Evolutionary conservation across 2,113 vertebrate genomes (phyloP).

Genomic region (Vanacampus margaritifer): DNA sequence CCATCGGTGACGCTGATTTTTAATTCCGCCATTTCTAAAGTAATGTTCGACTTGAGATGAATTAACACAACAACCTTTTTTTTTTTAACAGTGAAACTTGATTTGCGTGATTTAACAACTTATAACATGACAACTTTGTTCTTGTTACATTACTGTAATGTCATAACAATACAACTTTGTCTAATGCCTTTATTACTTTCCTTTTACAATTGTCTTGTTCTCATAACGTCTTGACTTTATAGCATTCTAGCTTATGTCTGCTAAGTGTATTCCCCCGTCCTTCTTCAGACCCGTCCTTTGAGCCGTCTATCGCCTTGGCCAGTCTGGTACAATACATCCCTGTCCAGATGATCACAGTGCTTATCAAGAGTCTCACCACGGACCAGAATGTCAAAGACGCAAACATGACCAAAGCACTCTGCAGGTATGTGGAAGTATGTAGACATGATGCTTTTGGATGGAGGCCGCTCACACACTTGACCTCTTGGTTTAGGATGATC

Average conservation of each 20-base stretch:
- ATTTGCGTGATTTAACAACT: no score
- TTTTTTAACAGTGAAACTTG: no score
- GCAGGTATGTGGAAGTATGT: conserved; percentile 74
- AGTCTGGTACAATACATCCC: conserved; percentile 98
- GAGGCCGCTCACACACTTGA: background rate
- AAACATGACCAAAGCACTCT: conserved; percentile 94
- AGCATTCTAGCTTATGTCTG: background rate
- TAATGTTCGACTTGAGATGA: no score
- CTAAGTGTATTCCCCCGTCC: no score
- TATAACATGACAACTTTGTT: no score
- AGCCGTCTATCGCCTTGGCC: conserved; percentile 93
- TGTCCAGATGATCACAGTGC: conserved; percentile 94
- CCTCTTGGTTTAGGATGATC: conserved; percentile 84
- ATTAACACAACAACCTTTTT: no score
- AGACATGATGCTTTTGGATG: background rate
- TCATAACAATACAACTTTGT: no score
- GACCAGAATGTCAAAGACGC: conserved; percentile 96
- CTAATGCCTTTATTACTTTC: no score
- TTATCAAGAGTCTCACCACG: conserved; percentile 96
- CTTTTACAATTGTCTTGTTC: background rate
- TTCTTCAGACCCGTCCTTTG: conserved; percentile 82
- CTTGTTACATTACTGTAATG: no score
- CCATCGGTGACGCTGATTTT: no score
- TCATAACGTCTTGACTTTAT: background rate
- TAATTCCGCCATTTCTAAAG: no score